Base-by-base conservation (phyloP, 2,113 vertebrate genomes). In the Tetrao urogallus region DNA sequence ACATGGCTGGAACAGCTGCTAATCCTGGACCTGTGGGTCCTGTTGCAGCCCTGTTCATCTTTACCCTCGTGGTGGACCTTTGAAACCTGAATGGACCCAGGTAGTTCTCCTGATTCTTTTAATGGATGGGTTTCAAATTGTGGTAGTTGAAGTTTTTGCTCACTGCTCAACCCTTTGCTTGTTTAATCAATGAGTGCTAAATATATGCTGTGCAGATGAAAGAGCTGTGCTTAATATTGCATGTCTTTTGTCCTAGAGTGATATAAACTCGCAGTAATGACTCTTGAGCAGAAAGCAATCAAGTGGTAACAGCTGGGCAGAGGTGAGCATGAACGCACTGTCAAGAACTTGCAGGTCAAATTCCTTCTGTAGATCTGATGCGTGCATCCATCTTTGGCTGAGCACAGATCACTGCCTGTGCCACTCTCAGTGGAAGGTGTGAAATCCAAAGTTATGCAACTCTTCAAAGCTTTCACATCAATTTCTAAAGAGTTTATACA, bases 301-400 rank as follows among this genome's bases (percentile, higher is more conserved):
- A n/a, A 30, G 21, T 19, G 13, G 1, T 10, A 47, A 5, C 4
- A 65, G 0, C 34, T 2, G 16, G 30, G 63, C 58, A 24, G 2
- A 42, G 52, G 14, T 73, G 48, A 20, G 3, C 48, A 1, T 1
- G 1, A 32, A 47, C 50, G 20, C 3, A 0, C 12, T 45, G 42
- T 28, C 18, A n/a, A 45, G 58, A 66, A 18, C 30, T 6, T 10
- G 10, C 11, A 4, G 3, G 17, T 2, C 4, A 32, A 82, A 30
- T 22, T 75, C 36, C 47, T 20, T 18, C 5, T 28, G 48, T 38
- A 6, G 13, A 3, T 64, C 38, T 64, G 16, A 28, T 40, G 38
- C 61, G 5, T 18, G 61, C 9, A 25, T 16, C 25, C 10, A 18
- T 40, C 60, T 27, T 38, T 7, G 15, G 36, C 34, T 18, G 24